phyloP scores from a whole-genome alignment of 2,797 vertebrate species.

The Chelon labrosus region DNA sequence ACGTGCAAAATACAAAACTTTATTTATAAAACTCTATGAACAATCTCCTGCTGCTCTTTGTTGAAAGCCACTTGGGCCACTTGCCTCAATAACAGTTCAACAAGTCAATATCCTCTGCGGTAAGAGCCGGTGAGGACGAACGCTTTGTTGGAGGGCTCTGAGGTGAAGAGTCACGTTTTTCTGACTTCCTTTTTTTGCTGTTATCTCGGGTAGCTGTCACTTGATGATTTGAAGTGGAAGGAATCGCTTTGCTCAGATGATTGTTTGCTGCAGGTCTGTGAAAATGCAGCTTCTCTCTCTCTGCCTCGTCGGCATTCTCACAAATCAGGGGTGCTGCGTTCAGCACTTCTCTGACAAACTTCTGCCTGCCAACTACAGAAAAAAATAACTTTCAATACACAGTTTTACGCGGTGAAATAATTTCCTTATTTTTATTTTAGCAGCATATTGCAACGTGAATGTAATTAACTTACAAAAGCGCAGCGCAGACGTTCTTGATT shows the following conservation, averaged over 20 bases:
- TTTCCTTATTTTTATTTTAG: neutral
- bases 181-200: constrained; percentile 83
- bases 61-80: neutral
- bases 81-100: constrained; percentile 91
- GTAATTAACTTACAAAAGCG: constrained; percentile 89
- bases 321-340: constrained; percentile 46
- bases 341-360: constrained; percentile 77
- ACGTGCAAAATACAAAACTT: constrained; percentile 45
- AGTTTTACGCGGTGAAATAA: neutral
- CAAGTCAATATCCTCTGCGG: constrained; percentile 90
- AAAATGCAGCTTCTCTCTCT: constrained; percentile 88
- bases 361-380: constrained; percentile 88
- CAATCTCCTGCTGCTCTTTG: neutral
- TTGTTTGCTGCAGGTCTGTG: constrained; percentile 75
- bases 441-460: neutral
- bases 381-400: constrained; percentile 8
- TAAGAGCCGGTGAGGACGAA: constrained; percentile 78
- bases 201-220: constrained; percentile 55
- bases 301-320: constrained; percentile 55
- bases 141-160: constrained; percentile 81
- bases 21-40: constrained; percentile 60
- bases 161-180: constrained; percentile 59
- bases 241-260: constrained; percentile 3
- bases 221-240: constrained; percentile 33
- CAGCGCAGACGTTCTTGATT: constrained; percentile 85